Percentiles rank a stretch among this genome's conserved stretches.
Evolutionary conservation across 2,797 vertebrate species (phyloP).

Genomic region (Sphaeramia orbicularis): DNA sequence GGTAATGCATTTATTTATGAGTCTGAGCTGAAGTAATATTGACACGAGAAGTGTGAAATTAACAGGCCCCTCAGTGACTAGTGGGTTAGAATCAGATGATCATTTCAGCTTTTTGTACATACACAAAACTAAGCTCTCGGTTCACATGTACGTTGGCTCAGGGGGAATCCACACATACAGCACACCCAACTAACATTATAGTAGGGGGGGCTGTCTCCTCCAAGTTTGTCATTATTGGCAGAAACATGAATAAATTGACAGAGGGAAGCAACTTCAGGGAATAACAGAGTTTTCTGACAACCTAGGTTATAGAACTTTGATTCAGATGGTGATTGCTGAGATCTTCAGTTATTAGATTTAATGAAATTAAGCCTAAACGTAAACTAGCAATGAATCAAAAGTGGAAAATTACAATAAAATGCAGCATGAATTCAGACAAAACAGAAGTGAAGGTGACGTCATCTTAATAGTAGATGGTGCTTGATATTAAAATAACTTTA

Average conservation of each 20-base stretch:
- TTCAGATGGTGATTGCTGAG: background rate
- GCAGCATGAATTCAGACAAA: too few relatives aligned
- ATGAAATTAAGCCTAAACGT: too few relatives aligned
- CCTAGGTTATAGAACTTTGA: background rate
- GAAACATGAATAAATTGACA: background rate
- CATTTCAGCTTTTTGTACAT: background rate
- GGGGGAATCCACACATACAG: background rate
- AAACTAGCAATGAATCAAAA: too few relatives aligned
- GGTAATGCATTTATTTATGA: slow-evolving; percentile 53
- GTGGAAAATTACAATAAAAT: too few relatives aligned
- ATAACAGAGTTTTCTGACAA: background rate
- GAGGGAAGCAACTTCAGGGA: background rate
- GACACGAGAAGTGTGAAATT: slow-evolving; percentile 42
- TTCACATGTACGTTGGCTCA: background rate
- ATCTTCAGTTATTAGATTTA: background rate
- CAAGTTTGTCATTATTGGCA: background rate
- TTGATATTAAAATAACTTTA: too few relatives aligned
- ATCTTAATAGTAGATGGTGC: too few relatives aligned
- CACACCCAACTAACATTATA: background rate
- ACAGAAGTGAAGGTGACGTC: too few relatives aligned
- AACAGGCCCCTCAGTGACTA: slow-evolving; percentile 24
- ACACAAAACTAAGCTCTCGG: slow-evolving; percentile 1
- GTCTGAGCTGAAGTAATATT: slow-evolving; percentile 26
- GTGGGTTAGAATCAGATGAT: slow-evolving; percentile 12
- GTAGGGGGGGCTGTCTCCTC: too few relatives aligned